Evolutionary conservation across 2,888 invertebrate genomes (phyloP), one percentile per base, ranked within the genome.

Genomic region (Sphinx pinastri): DNA sequence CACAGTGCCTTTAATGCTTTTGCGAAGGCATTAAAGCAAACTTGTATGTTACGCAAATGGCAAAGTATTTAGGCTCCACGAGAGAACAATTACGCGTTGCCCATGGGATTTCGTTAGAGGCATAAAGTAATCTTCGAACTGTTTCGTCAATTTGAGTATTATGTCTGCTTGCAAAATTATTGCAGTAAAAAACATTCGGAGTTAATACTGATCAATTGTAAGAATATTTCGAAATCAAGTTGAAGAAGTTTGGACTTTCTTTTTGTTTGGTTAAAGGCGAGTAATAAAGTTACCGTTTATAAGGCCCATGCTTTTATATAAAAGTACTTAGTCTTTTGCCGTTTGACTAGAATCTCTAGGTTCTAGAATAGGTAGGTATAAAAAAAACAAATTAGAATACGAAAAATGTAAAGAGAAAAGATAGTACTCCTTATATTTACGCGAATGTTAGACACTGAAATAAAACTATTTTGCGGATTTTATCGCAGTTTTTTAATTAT

Each of bases 31-130:
- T 19, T 19, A 3, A 14, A 19, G 11, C 63, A 47, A 12, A 19
- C 63, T 63, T 49, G 63, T 47, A 11, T 14, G 19, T 63, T 63
- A 49, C 47, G 19, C 47, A 63, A 63, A 63, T 19, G 16, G 12
- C 47, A 47, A 60, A 47, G 12, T n/a, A n/a, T 63, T 16, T 63
- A 19, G 47, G 60, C 47, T 49, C 55, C 3, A 11, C 49, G 13
- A 63, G 12, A 63, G 49, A 49, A 49, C 63, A 63, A 63, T 63
- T 63, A 63, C 16, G 8, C 45, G 45, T 49, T 63, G 47, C 13
- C 19, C 7, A 63, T 63, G 63, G 63, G 45, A 19, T 63, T 63
- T 63, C 63, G 63, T 63, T 45, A 47, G 38, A 47, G 63, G 16
- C 49, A 49, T 49, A 19, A 55, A 19, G 19, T 13, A 12, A 63